Conservation (phyloP, 2,797 vertebrate species). For the Furcifer pardalis region DNA sequence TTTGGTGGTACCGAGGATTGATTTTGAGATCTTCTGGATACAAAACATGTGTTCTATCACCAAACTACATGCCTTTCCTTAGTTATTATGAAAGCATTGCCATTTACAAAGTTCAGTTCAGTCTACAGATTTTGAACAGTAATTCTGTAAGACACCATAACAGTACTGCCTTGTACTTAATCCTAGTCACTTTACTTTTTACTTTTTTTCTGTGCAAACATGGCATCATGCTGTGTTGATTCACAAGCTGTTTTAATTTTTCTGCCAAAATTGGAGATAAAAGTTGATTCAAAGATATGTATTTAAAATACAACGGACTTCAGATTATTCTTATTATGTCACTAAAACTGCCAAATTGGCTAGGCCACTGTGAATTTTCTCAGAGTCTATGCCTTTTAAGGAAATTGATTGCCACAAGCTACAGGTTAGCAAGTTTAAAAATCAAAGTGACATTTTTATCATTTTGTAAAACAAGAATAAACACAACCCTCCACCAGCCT, state of each 20-base stretch:
- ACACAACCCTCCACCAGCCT: background rate
- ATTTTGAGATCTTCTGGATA: background rate
- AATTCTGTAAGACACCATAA: background rate
- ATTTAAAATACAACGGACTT: conserved; percentile 36
- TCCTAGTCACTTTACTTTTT: too few species aligned
- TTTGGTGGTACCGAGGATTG: background rate
- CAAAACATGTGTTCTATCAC: background rate
- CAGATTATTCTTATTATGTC: conserved; percentile 11
- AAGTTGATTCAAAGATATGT: background rate
- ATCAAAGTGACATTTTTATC: conserved; percentile 38
- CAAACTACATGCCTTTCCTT: background rate
- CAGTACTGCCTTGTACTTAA: background rate
- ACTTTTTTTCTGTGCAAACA: conserved; percentile 25
- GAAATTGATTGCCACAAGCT: conserved; percentile 35
- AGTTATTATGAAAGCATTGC: background rate
- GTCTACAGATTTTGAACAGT: background rate
- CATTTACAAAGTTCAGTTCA: background rate
- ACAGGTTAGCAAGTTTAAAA: conserved; percentile 45
- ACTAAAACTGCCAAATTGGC: conserved; percentile 54
- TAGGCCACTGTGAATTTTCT: conserved; percentile 45
- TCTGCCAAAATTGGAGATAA: background rate
- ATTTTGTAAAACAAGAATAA: conserved; percentile 47
- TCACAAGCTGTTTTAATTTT: conserved; percentile 27
- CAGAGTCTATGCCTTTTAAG: conserved; percentile 50
- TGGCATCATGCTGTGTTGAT: background rate